phyloP scores from a whole-genome alignment of 53 echinoderm and acorn worm genomes.

The Echinometra lucunter region DNA sequence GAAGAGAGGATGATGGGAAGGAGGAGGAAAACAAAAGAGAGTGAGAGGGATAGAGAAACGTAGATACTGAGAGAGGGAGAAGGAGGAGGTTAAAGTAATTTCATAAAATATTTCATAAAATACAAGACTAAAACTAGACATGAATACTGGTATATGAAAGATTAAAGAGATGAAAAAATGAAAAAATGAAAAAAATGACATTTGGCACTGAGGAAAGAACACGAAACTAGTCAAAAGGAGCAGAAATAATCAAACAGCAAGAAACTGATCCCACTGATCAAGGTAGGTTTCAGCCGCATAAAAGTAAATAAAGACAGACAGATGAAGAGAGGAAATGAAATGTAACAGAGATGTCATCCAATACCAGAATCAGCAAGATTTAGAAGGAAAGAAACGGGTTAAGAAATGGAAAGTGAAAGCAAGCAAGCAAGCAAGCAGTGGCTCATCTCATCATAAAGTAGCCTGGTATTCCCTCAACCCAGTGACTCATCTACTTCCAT shows the following conservation, averaged over 20 bases:
- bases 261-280: neutral
- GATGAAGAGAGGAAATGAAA: neutral
- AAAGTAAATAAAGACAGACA: neutral
- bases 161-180: neutral
- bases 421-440: slow-evolving; percentile 13
- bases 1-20: neutral
- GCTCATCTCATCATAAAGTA: neutral
- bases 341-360: slow-evolving; percentile 5
- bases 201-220: neutral
- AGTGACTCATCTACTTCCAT: slow-evolving; percentile 31
- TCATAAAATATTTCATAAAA: too few relatives aligned
- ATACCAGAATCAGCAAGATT: slow-evolving; percentile 3
- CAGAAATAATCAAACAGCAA: neutral
- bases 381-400: neutral
- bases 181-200: too few relatives aligned
- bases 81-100: too few relatives aligned
- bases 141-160: neutral
- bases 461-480: slow-evolving; percentile 21
- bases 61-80: neutral
- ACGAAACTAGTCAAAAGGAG: neutral
- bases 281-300: neutral
- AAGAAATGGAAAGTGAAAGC: slow-evolving; percentile 39
- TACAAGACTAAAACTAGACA: too few relatives aligned
- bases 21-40: too few relatives aligned
- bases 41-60: neutral